phyloP scores from a whole-genome alignment of 2,797 vertebrate species.

The Stomatorhinus walkeri region DNA sequence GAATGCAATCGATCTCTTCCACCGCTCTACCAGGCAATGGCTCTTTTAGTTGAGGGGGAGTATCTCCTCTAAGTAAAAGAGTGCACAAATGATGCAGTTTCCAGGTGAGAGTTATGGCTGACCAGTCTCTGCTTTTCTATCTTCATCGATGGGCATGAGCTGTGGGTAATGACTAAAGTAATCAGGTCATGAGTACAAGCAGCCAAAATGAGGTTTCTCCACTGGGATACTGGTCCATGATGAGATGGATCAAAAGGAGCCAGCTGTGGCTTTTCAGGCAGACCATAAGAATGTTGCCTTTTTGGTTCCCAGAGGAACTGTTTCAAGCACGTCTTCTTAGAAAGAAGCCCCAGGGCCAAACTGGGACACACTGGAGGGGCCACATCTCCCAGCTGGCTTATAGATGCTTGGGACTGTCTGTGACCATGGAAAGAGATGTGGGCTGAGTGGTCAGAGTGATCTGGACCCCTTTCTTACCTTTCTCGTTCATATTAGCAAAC shows the following conservation, averaged over 20 bases:
- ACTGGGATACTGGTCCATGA: not conserved
- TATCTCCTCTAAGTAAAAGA: not conserved
- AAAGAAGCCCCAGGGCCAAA: not conserved
- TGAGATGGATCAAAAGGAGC: not conserved
- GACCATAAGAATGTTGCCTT: not conserved
- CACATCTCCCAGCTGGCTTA: not conserved
- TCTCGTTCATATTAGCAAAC: not conserved
- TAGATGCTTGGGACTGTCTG: not conserved
- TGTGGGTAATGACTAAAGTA: not conserved
- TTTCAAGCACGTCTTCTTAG: not conserved
- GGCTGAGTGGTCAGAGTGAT: not conserved
- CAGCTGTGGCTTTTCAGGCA: not conserved
- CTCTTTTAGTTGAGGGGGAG: not conserved
- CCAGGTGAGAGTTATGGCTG: not conserved
- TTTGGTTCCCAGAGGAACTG: not conserved
- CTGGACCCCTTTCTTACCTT: not conserved
- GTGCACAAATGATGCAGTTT: not conserved
- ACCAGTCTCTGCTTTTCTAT: not conserved
- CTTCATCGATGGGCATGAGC: not conserved
- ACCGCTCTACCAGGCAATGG: not conserved
- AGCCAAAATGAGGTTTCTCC: not conserved
- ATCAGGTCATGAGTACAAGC: not conserved
- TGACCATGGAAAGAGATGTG: not conserved
- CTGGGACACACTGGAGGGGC: not conserved
- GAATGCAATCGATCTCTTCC: not conserved